These are phyloP conservation scores for Chrysolina haemoptera DNA, from an alignment of 2,888 invertebrate genomes.

Conservation along the genomic window DNA sequence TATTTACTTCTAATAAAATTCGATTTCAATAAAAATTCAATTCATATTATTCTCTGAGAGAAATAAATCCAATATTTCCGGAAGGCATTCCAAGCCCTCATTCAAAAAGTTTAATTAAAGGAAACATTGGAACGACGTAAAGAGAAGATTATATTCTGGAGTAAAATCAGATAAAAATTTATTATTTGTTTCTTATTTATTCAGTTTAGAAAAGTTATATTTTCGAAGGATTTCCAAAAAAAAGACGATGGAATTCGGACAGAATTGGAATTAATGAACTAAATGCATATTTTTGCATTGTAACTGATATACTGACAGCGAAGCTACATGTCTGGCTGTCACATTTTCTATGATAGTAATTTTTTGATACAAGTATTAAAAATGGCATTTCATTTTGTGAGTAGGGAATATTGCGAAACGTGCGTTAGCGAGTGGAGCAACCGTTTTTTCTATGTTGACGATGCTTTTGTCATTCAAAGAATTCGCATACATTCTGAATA, in stretches of 20 bases:
- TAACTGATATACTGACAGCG: no score
- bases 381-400: no score
- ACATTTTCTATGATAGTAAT: no score
- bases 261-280: no score
- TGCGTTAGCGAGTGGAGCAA: no score
- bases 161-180: conserved; percentile 18
- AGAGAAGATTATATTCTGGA: neutral
- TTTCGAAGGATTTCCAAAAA: neutral
- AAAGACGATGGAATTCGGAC: neutral
- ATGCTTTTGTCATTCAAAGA: no score
- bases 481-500: no score
- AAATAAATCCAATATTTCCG: conserved; percentile 5
- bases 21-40: conserved; percentile 8
- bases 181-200: conserved; percentile 8
- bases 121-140: conserved; percentile 8
- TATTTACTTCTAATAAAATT: neutral
- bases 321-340: no score
- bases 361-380: no score
- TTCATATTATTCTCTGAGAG: neutral
- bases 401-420: no score
- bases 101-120: conserved; percentile 8
- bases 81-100: neutral
- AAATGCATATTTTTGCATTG: no score
- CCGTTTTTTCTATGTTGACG: no score
- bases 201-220: neutral